Base-by-base conservation (phyloP, 2,113 vertebrate species). In the Oryzias melastigma region DNA sequence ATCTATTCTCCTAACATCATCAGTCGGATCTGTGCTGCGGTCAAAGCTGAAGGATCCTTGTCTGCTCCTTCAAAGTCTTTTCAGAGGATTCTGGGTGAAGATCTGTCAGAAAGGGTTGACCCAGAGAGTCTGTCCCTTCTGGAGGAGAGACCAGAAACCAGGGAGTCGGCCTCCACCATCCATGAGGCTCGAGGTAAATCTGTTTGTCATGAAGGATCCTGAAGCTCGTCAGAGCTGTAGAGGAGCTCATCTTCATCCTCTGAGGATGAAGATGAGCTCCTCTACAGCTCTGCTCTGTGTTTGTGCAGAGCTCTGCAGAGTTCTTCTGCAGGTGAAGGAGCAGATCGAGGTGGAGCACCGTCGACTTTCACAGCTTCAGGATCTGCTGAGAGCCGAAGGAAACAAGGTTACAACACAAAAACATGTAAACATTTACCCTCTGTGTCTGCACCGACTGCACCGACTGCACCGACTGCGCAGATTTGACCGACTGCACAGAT, bases 331-430 rank as follows among this genome's bases (percentile, higher is more conserved):
- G 50, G 86, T 95, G 85, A 91, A 91, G 17, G 73, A 22, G 49
- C 91, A 73, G 60, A 92, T 95, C 74, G 77, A 87, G 65, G 88
- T 91, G 66, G 94, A 95, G 66, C 92, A 90, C 55, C 78, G 51
- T 54, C 90, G 77, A 55, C 89, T 95, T 27, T 83, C 84, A 53
- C 75, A 82, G 57, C 91, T 94, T 61, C 92, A 93, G 58, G 66
- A 71, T 51, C 76, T 74, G 60, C 71, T 94, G 61, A 82, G 57
- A 65, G 77, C 79, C 5, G 90, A 93, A 1, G 79, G 55, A 56
- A 83, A 80, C 78, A 84, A 92, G 92, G 92, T 94, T 82, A 80
- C 56, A 40, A 20, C 49, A 0, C 47, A 14, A 43, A 5, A 13
- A 58, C 46, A 12, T 22, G 3, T 13, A 25, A 12, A 3, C 40